Evolutionary conservation across 2,888 invertebrate genomes (phyloP).

Genomic region (Agrotis exclamationis): DNA sequence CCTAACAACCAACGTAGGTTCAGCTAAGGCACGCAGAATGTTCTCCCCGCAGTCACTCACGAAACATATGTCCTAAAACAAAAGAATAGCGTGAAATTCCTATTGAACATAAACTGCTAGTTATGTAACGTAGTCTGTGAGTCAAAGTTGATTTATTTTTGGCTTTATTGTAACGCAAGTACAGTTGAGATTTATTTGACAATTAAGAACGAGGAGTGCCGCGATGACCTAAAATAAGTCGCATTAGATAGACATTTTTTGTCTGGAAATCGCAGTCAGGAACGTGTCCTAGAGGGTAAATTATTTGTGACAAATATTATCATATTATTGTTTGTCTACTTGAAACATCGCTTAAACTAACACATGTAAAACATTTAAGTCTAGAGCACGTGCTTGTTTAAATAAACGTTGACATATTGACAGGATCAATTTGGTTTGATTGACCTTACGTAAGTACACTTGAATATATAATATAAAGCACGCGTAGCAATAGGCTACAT

Average conservation of each 20-base stretch:
- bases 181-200: not conserved
- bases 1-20: conserved; percentile 93
- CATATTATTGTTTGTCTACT: conserved; percentile 23
- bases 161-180: not conserved
- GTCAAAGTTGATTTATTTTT: not conserved
- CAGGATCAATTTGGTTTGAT: conserved; percentile 7
- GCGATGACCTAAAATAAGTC: too few relatives aligned
- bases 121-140: not conserved
- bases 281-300: not conserved
- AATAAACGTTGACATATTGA: not conserved
- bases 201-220: not conserved
- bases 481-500: too few relatives aligned
- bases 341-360: too few relatives aligned
- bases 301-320: conserved; percentile 19
- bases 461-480: not conserved
- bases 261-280: too few relatives aligned
- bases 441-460: not conserved
- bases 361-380: not conserved
- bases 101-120: not conserved
- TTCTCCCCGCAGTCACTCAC: conserved; percentile 95
- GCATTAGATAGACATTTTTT: too few relatives aligned
- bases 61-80: conserved; percentile 91
- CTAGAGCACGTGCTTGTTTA: not conserved
- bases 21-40: conserved; percentile 92
- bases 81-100: conserved; percentile 40